phyloP scores from a whole-genome alignment of 2,113 vertebrate genomes.

The Pseudopodoces humilis region DNA sequence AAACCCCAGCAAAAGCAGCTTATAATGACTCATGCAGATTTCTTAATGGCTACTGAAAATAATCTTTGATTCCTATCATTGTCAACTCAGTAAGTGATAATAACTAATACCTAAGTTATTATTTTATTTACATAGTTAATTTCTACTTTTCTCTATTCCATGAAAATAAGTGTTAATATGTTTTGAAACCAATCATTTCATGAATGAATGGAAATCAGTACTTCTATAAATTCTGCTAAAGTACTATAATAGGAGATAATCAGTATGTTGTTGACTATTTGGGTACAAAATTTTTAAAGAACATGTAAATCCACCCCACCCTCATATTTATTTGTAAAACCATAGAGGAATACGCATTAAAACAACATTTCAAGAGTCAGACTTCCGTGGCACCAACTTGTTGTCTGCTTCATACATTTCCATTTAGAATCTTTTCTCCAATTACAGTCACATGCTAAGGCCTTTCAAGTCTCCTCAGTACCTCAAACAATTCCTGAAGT shows the following conservation, averaged over 20 bases:
- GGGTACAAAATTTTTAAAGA: background rate
- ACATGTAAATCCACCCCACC: background rate
- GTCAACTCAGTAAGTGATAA: conserved; percentile 1
- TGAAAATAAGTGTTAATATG: background rate
- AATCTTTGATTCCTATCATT: background rate
- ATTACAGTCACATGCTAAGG: background rate
- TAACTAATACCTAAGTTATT: background rate
- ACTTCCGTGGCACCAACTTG: background rate
- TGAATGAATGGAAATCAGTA: background rate
- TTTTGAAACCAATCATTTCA: background rate
- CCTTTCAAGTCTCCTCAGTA: background rate
- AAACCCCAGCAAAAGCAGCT: background rate
- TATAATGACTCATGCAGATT: background rate
- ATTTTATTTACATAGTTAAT: conserved; percentile 25
- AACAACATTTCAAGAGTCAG: background rate
- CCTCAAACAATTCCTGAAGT: background rate
- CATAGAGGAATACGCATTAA: background rate
- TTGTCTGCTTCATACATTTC: background rate
- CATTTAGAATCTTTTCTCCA: background rate
- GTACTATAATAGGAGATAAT: background rate
- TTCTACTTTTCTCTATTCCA: background rate
- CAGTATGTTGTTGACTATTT: background rate
- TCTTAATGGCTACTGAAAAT: conserved; percentile 15
- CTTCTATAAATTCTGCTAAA: background rate
- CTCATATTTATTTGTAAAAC: background rate